phyloP scores from a whole-genome alignment of 2,888 invertebrate species.

The Drosophila paramelanica region DNA sequence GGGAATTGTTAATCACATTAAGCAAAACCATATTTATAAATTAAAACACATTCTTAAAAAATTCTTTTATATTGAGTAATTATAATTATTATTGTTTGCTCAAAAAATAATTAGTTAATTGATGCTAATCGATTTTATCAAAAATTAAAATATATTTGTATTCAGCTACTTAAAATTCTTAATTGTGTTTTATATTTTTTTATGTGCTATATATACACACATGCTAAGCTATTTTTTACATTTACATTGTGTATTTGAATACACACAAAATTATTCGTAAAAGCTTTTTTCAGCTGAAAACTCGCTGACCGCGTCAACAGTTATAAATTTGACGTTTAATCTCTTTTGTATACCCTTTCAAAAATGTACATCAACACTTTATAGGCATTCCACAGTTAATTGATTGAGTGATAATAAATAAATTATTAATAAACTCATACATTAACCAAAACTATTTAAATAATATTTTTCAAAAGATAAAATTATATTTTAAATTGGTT shows the following conservation, averaged over 20 bases:
- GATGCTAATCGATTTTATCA: slow-evolving; percentile 1
- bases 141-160: not conserved
- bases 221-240: not conserved
- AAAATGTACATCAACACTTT: not conserved
- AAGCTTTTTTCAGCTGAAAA: slow-evolving; percentile 46
- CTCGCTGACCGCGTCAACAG: slow-evolving; percentile 37
- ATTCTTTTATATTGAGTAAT: not conserved
- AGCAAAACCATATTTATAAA: slow-evolving; percentile 18
- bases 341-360: slow-evolving; percentile 22
- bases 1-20: slow-evolving; percentile 35
- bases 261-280: slow-evolving; percentile 25
- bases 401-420: too few species aligned
- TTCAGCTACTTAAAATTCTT: not conserved
- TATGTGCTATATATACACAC: not conserved
- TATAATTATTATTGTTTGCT: not conserved
- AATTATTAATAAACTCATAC: too few species aligned
- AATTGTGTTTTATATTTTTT: not conserved
- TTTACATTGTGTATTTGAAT: slow-evolving; percentile 8
- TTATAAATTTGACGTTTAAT: slow-evolving; percentile 24
- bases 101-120: not conserved
- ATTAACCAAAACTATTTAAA: too few species aligned
- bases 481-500: too few species aligned
- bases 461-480: too few species aligned
- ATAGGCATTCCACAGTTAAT: too few species aligned
- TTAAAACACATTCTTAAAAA: not conserved